Base-by-base conservation (phyloP, 2,888 invertebrate species). In the Thereva nobilitata region DNA sequence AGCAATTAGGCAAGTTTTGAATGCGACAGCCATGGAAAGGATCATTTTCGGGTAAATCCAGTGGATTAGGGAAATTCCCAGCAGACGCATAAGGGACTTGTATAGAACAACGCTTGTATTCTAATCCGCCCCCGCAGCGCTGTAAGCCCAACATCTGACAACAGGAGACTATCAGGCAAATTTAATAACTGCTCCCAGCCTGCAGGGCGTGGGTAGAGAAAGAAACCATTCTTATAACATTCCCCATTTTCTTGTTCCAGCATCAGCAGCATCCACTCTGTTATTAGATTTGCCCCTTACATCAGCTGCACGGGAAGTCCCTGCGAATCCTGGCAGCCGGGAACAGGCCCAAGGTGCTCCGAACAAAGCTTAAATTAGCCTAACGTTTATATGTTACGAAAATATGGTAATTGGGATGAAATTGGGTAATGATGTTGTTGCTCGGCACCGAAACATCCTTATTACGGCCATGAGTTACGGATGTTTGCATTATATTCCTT, bases 341-440 rank as follows among this genome's bases (percentile, higher is more conserved):
- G 9, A 6, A 23, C 23, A 12, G 7, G 35, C 47, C 50, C 6
- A 50, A 50, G 50, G 50, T 50, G 50, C 50, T 50, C 23, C 50
- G 50, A 50, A 50, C 50, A 5, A 10, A 50, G 23, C 35, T 50
- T 50, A 12, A 41, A 12, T 41, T 37, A 10, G 54, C 10, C 40
- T 10, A 42, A 44, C 42, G 59, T 23, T 68, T 57, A 68, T 64
- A 64, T 68, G 64, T 64, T 68, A 53, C 57, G 38, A 68, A 68
- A 64, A 68, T 68, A 68, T 68, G 68, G 68, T 68, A 68, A 68
- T 68, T 54, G 68, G 55, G 64, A 45, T 47, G 40, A 68, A 68
- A 68, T 64, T 68, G 64, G 65, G 56, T 64, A 64, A 68, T 57
- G 47, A 53, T 57, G 64, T 68, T 68, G 68, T 64, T 64, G 37